Evolutionary conservation across 2,888 invertebrate species (phyloP), one percentile per base, ranked within the genome.

Genomic region (Linyphia triangularis): DNA sequence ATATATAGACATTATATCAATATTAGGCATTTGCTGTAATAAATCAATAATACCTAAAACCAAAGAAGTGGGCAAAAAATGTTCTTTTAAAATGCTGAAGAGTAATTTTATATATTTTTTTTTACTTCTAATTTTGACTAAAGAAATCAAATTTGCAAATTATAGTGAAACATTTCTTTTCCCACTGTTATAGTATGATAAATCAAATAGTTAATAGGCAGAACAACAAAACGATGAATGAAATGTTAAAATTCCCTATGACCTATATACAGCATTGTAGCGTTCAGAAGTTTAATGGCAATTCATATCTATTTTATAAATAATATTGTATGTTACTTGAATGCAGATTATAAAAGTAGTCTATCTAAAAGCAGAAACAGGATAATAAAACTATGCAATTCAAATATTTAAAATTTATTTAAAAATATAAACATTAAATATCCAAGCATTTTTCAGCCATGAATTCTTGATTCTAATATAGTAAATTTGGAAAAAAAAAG

Each of bases 181-280:
- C 24, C 59, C 59, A 81, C 37, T 77, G 9, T 57, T 63, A 73
- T n/a, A 75, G 59, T 37, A 75, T 33, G 2, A 51, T 24, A 78
- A 67, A 67, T 19, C 24, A 13, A 51, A 37, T 73, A 88, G 86
- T 88, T 88, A 75, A 88, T 88, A 88, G 86, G 86, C 86, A 88
- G 86, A 88, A 88, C 73, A 51, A 59, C 13, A 43, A 63, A 63
- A 40, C n/a, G 16, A 16, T 24, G 16, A 24, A 28, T n/a, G 22
- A 37, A 77, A 13, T 40, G 4, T 9, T 43, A 72, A 26, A 67
- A 33, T 33, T 22, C 9, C 5, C 3, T 7, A 19, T 69, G n/a
- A n/a, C n/a, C n/a, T n/a, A n/a, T n/a, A n/a, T n/a, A n/a, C n/a
- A n/a, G n/a, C n/a, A n/a, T n/a, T n/a, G n/a, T n/a, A n/a, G n/a